phyloP scores from a whole-genome alignment of 2,888 invertebrate species.

The Tinea trinotella region DNA sequence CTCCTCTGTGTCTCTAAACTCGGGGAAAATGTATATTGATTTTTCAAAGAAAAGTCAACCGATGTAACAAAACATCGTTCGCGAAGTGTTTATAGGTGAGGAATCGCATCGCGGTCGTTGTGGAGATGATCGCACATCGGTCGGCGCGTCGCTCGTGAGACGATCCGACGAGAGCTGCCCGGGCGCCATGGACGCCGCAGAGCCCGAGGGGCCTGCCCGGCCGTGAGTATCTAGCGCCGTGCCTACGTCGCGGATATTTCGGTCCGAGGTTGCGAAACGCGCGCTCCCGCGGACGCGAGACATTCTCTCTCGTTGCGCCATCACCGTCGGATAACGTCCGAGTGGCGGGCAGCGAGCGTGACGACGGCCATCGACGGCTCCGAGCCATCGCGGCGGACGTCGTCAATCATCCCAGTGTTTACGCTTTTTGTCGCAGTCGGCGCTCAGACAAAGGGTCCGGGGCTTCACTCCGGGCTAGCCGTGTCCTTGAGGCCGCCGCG shows the following conservation, averaged over 20 bases:
- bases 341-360: conserved; percentile 63
- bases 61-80: conserved; percentile 72
- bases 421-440: conserved; percentile 45
- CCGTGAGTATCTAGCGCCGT: conserved; percentile 58
- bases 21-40: conserved; percentile 74
- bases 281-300: conserved; percentile 49
- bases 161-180: conserved; percentile 67
- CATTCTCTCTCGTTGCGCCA: conserved; percentile 60
- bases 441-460: conserved; percentile 20
- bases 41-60: conserved; percentile 74
- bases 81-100: conserved; percentile 55
- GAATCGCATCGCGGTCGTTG: conserved; percentile 54
- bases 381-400: conserved; percentile 31
- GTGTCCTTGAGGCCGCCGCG: conserved; percentile 28
- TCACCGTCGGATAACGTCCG: conserved; percentile 45
- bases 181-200: conserved; percentile 68
- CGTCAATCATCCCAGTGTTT: conserved; percentile 59
- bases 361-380: conserved; percentile 36
- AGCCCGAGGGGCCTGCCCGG: conserved; percentile 62
- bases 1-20: conserved; percentile 70
- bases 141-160: conserved; percentile 44
- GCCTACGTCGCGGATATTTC: conserved; percentile 57
- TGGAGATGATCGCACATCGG: conserved; percentile 67
- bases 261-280: conserved; percentile 68
- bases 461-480: conserved; percentile 29